Base-by-base conservation (phyloP, 92 coral and sea anemone genomes). In the Siderastrea radians region DNA sequence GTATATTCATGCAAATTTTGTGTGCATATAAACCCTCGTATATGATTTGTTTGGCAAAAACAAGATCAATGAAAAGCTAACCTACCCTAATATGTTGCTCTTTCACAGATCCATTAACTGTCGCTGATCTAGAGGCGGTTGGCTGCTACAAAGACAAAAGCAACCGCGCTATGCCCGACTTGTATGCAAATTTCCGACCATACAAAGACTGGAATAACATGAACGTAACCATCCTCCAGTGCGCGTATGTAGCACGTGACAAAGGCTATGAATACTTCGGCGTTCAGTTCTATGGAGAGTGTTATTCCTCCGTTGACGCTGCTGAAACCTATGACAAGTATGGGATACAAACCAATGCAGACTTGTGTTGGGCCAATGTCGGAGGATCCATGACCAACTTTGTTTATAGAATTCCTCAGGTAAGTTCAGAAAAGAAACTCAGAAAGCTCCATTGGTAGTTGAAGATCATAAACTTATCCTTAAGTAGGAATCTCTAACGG, bases 261-360 rank as follows among this genome's bases (percentile, higher is more conserved):
- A 84, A 47, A 7, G 86, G 85, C 46, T 86, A 90, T 64, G 57
- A 84, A 47, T 86, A 90, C 57, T 96, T 94, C 73, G 97, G 92
- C 15, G 86, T 96, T 12, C 97, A 94, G 68, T 90, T 4, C 71
- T 94, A 92, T 58, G 99, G 99, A 10, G 99, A 96, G 74, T 96
- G 99, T 72, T 94, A 90, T 49, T 53, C 89, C 3, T 73, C 88
- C 10, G 11, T 26, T 3, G 64, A 76, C 17, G 94, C 90, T 57
- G 86, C 93, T 11, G 54, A 57, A 45, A 84, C 52, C 48, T 84
- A 84, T 60, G 82, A n/a, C 88, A 84, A 47, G 63, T 64, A 90
- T 19, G 86, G 83, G 2, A 15, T 50, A 8, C 57, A 86, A 19
- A 62, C 49, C 8, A 67, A 90, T 7, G 55, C 44, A 1, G 1